Evolutionary conservation across 2,797 vertebrate species (phyloP).

Genomic region (Sebastes elongatus): DNA sequence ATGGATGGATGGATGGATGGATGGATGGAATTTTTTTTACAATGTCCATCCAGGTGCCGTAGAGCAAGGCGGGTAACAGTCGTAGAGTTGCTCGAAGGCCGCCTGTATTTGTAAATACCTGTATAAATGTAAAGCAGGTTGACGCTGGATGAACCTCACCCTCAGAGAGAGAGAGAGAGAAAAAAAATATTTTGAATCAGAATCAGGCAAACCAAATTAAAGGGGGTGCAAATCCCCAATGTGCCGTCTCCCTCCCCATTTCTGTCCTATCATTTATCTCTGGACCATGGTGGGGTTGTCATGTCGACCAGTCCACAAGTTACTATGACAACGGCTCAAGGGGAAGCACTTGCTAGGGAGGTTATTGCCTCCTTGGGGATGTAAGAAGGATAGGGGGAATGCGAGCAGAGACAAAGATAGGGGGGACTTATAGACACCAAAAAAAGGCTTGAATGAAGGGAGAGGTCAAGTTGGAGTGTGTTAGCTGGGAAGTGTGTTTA

Average conservation of each 20-base stretch:
- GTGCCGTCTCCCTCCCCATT: conserved; percentile 62
- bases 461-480: conserved; percentile 68
- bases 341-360: conserved; percentile 80
- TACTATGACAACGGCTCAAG: conserved; percentile 85
- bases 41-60: neutral
- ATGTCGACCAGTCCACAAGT: conserved; percentile 84
- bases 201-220: conserved; percentile 77
- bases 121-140: conserved; percentile 64
- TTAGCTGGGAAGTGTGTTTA: conserved; percentile 36
- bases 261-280: conserved; percentile 81
- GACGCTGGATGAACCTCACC: conserved; percentile 29
- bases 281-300: conserved; percentile 83
- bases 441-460: conserved; percentile 60
- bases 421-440: conserved; percentile 62
- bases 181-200: conserved; percentile 61
- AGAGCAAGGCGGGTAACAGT: neutral
- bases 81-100: neutral
- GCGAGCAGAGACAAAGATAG: conserved; percentile 68
- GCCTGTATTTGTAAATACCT: conserved; percentile 48
- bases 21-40: neutral
- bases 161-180: conserved; percentile 1
- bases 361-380: conserved; percentile 82
- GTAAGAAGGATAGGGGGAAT: conserved; percentile 73
- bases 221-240: conserved; percentile 71
- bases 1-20: too few species aligned